Conservation (phyloP, 2,888 invertebrate species). For the Muschampia plurimacula region DNA sequence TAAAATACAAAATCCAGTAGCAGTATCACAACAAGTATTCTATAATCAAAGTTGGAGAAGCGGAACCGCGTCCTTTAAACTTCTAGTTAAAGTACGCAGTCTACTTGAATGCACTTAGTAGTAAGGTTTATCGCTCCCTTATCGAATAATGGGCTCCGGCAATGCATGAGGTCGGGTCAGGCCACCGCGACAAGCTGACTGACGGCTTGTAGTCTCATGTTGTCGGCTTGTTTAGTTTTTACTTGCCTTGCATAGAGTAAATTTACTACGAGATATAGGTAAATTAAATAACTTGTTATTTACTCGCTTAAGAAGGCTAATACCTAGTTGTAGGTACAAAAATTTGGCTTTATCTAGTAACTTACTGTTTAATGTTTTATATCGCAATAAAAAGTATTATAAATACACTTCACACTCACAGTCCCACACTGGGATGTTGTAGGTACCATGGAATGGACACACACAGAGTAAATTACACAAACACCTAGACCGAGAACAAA, state of each 20-base stretch:
- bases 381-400: too few relatives aligned
- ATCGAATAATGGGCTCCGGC: constrained; percentile 17
- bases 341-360: too few relatives aligned
- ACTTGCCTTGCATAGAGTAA: not conserved
- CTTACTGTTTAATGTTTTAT: too few relatives aligned
- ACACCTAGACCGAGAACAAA: too few relatives aligned
- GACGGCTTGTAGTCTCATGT: constrained; percentile 7
- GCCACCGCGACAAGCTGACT: constrained; percentile 16
- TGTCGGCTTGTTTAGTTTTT: constrained; percentile 10
- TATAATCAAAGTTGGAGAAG: not conserved
- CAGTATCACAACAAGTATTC: too few relatives aligned
- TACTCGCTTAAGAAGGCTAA: too few relatives aligned
- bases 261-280: not conserved
- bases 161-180: constrained; percentile 24
- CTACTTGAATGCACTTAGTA: constrained; percentile 14
- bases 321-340: not conserved
- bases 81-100: not conserved
- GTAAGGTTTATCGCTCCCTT: constrained; percentile 26
- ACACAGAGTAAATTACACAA: too few relatives aligned
- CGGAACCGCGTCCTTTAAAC: not conserved
- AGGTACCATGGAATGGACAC: too few relatives aligned
- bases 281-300: not conserved
- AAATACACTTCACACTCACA: too few relatives aligned
- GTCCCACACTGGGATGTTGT: too few relatives aligned
- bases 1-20: too few relatives aligned